Base-by-base conservation (phyloP, 2,888 invertebrate genomes). In the Neocrepidodera transversa region DNA sequence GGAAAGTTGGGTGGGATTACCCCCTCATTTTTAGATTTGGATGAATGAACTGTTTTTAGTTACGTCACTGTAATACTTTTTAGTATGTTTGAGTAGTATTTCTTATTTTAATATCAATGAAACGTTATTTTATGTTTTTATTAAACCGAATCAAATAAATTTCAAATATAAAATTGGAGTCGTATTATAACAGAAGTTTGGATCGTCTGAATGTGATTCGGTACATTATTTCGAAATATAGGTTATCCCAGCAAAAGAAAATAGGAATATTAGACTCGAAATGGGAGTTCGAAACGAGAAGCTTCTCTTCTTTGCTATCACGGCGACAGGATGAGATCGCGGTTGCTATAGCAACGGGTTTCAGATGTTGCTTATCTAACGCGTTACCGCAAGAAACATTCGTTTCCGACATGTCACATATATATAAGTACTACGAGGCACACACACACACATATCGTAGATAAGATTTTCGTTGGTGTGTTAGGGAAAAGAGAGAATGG, bases 371-470 rank as follows among this genome's bases (percentile, higher is more conserved):
- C 70, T 76, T 75, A 75, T 74, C 75, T 75, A 69, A 72, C 75
- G 74, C 73, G 73, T 74, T 76, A 75, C 75, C 75, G 71, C 73
- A 75, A 74, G 74, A 74, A 73, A 73, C 74, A 75, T 77, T 76
- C 73, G 73, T 74, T 73, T 69, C 71, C 72, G 70, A 74, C 72
- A 74, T 74, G 76, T 76, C 76, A 76, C 75, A 75, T 74, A 68
- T 73, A 75, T 71, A 57, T 60, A 60, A 56, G 51, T 51, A 51
- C 50, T 54, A 43, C 47, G 43, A 52, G 53, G 35, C 26, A 42
- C 30, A 71, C 63, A 66, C 68, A 67, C 70, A 71, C 71, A 71
- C 70, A 73, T 71, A 74, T 75, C 73, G 66, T 69, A 75, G 75
- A 76, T 75, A 76, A 76, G 74, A 74, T 75, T 74, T 71, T 64